These are phyloP conservation scores for Cenopis cana DNA, from an alignment of 2,888 invertebrate genomes.

Conservation along the genomic window DNA sequence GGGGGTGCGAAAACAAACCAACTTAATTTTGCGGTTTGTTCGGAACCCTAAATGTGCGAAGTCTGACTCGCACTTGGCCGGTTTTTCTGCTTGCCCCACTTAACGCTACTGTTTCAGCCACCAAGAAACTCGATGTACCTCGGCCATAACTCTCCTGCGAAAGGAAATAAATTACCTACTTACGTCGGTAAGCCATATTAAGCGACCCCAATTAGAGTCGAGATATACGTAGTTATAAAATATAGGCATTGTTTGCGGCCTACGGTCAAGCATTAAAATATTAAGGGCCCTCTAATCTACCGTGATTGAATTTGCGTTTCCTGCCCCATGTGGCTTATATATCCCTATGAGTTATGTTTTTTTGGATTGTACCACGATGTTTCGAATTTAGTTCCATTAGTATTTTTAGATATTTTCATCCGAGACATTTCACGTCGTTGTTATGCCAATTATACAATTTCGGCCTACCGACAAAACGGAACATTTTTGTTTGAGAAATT, in stretches of 20 bases:
- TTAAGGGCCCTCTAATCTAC: constrained; percentile 81
- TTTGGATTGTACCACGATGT: constrained; percentile 53
- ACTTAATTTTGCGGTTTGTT: too few species aligned
- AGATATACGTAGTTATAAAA: constrained; percentile 72
- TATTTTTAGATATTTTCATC: too few species aligned
- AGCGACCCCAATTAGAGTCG: constrained; percentile 83
- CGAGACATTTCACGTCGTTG: too few species aligned
- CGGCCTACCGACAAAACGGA: too few species aligned
- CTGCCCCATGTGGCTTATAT: constrained; percentile 62
- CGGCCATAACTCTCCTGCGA: constrained; percentile 65
- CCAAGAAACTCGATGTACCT: constrained; percentile 53
- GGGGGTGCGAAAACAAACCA: too few species aligned
- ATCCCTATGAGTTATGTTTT: constrained; percentile 67
- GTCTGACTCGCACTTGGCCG: too few species aligned
- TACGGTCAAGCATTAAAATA: constrained; percentile 84
- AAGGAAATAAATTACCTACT: constrained; percentile 82
- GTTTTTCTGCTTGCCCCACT: constrained; percentile 20
- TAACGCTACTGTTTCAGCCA: constrained; percentile 19
- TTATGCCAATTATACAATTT: too few species aligned
- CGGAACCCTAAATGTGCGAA: too few species aligned
- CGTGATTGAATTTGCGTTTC: constrained; percentile 83
- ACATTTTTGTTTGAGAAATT: too few species aligned
- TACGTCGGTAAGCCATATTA: constrained; percentile 84
- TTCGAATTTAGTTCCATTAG: constrained; percentile 37
- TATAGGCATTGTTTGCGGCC: constrained; percentile 72